Conservation (phyloP, 2,888 invertebrate genomes). For the Thymelicus lineola region DNA sequence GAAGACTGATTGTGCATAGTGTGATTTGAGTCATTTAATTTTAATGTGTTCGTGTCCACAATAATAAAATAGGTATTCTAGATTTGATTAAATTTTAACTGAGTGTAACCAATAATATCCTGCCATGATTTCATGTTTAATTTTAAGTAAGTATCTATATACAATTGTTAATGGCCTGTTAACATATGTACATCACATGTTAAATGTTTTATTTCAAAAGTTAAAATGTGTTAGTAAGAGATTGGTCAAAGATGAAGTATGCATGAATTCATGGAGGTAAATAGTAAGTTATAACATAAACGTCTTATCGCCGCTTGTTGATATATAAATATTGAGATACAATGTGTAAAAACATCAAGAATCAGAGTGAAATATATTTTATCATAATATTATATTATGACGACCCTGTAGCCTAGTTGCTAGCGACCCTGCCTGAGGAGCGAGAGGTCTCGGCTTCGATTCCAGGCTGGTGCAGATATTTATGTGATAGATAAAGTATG, state of each 20-base stretch:
- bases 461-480: no score
- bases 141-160: constrained; percentile 8
- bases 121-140: constrained; percentile 28
- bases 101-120: constrained; percentile 1
- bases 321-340: neutral
- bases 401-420: no score
- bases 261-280: constrained; percentile 24
- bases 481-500: no score
- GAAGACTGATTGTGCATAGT: constrained; percentile 44
- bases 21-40: constrained; percentile 38
- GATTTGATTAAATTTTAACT: constrained; percentile 13
- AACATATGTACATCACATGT: constrained; percentile 22
- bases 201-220: constrained; percentile 16
- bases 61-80: constrained; percentile 14
- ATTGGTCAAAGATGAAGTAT: neutral
- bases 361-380: neutral
- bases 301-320: constrained; percentile 15
- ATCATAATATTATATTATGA: no score
- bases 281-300: constrained; percentile 1
- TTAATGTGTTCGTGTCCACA: constrained; percentile 25
- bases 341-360: constrained; percentile 15
- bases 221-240: constrained; percentile 13
- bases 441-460: no score
- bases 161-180: constrained; percentile 23
- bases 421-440: no score